Evolutionary conservation across 2,797 vertebrate species (phyloP).

Genomic region (Adelosebastes latens): DNA sequence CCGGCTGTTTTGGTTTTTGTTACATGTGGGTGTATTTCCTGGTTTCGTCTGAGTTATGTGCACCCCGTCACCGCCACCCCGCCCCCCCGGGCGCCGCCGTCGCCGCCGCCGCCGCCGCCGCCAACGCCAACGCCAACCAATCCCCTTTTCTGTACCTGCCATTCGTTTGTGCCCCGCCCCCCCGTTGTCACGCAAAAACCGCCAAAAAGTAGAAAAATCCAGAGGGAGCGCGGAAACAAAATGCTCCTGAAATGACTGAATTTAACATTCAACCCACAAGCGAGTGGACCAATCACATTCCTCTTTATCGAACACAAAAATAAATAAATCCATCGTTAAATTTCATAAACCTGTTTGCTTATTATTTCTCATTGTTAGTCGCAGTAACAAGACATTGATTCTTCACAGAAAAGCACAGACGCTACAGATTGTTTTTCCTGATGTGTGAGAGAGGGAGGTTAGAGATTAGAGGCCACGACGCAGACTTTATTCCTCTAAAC

Average conservation of each 20-base stretch:
- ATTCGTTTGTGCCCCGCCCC: conserved; percentile 27
- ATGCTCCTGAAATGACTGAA: conserved; percentile 66
- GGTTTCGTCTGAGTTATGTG: conserved; percentile 81
- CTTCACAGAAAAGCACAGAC: conserved; percentile 80
- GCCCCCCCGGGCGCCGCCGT: not conserved
- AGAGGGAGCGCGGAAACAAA: conserved; percentile 66
- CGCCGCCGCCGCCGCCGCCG: not conserved
- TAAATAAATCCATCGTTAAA: conserved; percentile 31
- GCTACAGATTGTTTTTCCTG: conserved; percentile 77
- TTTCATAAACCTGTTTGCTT: conserved; percentile 61
- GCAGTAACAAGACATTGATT: conserved; percentile 71
- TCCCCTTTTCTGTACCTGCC: not conserved
- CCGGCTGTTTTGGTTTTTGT: conserved; percentile 90
- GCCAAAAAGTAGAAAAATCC: conserved; percentile 79
- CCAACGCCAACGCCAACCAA: no score
- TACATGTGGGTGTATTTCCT: conserved; percentile 98
- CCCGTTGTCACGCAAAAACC: conserved; percentile 42
- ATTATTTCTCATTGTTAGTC: conserved; percentile 5
- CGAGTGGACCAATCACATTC: conserved; percentile 18
- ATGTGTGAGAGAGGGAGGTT: conserved; percentile 56
- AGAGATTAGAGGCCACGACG: conserved; percentile 53
- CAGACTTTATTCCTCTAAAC: conserved; percentile 30
- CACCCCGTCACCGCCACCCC: conserved; percentile 7
- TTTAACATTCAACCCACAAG: conserved; percentile 48
- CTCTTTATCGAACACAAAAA: conserved; percentile 16